A percentile compares a stretch with the other conserved stretches of the same genome.
These are phyloP conservation scores for Sylvia borin DNA, from an alignment of 2,797 vertebrate species.

Conservation along the genomic window DNA sequence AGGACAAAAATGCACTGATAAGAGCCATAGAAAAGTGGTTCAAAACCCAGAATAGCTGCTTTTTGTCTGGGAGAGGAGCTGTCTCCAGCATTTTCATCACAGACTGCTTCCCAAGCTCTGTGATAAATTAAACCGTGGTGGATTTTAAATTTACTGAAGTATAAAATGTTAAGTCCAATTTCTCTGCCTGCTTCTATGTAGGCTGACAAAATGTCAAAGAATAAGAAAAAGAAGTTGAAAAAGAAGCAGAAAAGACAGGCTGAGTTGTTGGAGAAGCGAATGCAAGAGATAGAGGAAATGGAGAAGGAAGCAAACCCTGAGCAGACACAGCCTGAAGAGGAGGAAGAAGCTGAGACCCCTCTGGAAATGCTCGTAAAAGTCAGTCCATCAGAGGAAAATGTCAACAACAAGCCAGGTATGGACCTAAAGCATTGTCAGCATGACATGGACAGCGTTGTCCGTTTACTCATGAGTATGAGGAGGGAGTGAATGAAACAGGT, in stretches of 20 bases:
- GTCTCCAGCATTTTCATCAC: background rate
- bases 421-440: background rate
- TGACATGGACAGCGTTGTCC: background rate
- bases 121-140: background rate
- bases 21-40: background rate
- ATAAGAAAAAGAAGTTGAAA: constrained; percentile 99
- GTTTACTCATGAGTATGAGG: background rate
- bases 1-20: background rate
- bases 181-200: constrained; percentile 66
- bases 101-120: background rate
- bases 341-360: constrained; percentile 82
- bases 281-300: constrained; percentile 94
- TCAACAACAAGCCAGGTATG: constrained; percentile 77
- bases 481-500: background rate
- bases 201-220: constrained; percentile 96
- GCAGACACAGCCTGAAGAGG: constrained; percentile 85
- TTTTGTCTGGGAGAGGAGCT: background rate
- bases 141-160: constrained; percentile 10
- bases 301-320: constrained; percentile 85
- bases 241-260: constrained; percentile 97
- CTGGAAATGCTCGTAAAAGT: constrained; percentile 77
- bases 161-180: background rate
- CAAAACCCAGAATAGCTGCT: background rate
- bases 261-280: constrained; percentile 91
- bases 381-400: constrained; percentile 81